Base-by-base conservation (phyloP, 1,140 invertebrate species). In the Polyergus mexicanus region DNA sequence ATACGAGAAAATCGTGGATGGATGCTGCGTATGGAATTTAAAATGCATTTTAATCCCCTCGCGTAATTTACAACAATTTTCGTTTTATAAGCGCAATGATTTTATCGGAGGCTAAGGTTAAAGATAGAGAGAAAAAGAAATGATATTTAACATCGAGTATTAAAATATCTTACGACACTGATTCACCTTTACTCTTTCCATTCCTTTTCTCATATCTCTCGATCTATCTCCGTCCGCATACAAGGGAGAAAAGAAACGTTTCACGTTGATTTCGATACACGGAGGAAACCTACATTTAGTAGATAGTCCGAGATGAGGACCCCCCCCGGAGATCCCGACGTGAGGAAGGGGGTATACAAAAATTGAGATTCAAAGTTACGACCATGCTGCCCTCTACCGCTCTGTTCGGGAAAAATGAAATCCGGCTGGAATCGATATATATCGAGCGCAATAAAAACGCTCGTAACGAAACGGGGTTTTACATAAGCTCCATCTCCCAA, bases 341-440 rank as follows among this genome's bases (percentile, higher is more conserved):
- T n/a, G 77, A 84, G 60, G 51, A 62, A 47, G 63, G 22, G 56
- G 54, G 13, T 54, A 63, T 19, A 58, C 51, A 76, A 84, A 85
- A 76, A 81, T 85, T 81, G 77, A 85, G 85, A 87, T 84, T 84
- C 85, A 86, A 86, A 86, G 78, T 86, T 86, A 86, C 78, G 69
- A 35, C 85, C 28, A 47, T 56, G 66, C 66, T 56, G 66, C 66
- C 68, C 78, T 58, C 58, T 75, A 62, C 68, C 51, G 41, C 41
- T 56, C 44, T 22, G 60, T 58, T 66, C n/a, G 68, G 44, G 80
- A 75, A 38, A 68, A 56, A 84, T 84, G 51, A 65, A 84, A 75
- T 84, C 69, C 69, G 54, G 35, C 19, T 51, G 77, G 68, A 47
- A 56, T 13, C 38, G 35, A n/a, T 84, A 51, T 51, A 51, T 51